These are phyloP conservation scores for Myrmophylax atrothorax DNA, from an alignment of 2,113 vertebrate genomes.

Conservation along the genomic window DNA sequence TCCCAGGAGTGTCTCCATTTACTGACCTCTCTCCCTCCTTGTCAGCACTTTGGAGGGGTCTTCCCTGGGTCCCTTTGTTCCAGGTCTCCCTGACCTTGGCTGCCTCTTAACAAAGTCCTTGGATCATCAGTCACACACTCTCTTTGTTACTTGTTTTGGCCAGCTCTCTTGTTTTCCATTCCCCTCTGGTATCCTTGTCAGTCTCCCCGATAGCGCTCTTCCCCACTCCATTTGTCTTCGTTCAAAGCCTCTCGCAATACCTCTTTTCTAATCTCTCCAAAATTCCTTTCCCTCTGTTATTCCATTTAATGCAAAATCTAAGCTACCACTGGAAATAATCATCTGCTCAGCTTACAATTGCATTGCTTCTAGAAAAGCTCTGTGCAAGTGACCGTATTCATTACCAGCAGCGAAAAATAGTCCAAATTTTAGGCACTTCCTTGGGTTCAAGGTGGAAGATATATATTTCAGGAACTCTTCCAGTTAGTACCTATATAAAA, in stretches of 20 bases:
- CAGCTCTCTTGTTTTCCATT: conserved; percentile 62
- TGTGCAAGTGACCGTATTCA: neutral
- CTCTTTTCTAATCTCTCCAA: conserved; percentile 8
- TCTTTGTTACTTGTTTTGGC: conserved; percentile 66
- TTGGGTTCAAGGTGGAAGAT: neutral
- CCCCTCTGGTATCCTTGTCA: conserved; percentile 4
- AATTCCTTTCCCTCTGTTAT: conserved; percentile 36
- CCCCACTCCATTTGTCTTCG: conserved; percentile 59
- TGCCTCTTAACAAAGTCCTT: conserved; percentile 6
- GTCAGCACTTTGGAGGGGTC: conserved; percentile 37
- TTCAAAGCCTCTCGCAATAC: neutral
- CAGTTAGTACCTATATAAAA: neutral
- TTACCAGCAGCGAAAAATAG: neutral
- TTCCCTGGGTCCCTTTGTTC: conserved; percentile 41
- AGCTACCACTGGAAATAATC: neutral
- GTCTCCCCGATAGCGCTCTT: conserved; percentile 47
- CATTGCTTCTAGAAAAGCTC: neutral
- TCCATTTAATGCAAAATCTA: neutral
- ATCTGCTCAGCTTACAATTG: neutral
- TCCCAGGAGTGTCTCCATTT: conserved; percentile 18
- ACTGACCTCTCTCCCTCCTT: conserved; percentile 16
- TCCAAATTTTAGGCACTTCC: neutral
- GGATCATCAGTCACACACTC: conserved; percentile 8
- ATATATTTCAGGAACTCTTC: neutral
- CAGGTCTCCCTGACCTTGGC: conserved; percentile 38